A percentile compares a stretch with the other conserved stretches of the same genome.
Conservation (phyloP, 2,797 vertebrate genomes). For the Harpagifer antarcticus region DNA sequence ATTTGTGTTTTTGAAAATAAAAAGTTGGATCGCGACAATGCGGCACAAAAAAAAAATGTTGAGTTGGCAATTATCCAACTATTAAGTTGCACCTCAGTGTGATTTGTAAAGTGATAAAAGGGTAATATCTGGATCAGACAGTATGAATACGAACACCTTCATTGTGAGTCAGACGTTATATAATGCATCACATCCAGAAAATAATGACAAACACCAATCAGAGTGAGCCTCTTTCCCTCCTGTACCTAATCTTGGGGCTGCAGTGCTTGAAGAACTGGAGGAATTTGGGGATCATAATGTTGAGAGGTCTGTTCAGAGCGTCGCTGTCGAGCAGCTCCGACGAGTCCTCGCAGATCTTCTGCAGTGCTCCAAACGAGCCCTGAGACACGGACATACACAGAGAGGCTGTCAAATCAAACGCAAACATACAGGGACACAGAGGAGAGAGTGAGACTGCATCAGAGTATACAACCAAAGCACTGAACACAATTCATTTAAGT, state of each 20-base stretch:
- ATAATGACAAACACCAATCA: neutral
- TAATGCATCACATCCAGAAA: slow-evolving; percentile 57
- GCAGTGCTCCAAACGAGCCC: slow-evolving; percentile 95
- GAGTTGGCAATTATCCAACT: neutral
- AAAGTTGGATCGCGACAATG: neutral
- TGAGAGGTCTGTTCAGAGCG: slow-evolving; percentile 93
- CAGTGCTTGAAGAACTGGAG: slow-evolving; percentile 98
- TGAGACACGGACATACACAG: slow-evolving; percentile 80
- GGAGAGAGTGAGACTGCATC: slow-evolving; percentile 69
- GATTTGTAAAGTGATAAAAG: neutral
- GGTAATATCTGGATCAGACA: slow-evolving; percentile 63
- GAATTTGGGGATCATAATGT: slow-evolving; percentile 97
- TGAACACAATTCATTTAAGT: slow-evolving; percentile 2
- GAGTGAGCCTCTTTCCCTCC: neutral
- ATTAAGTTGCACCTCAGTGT: rapidly evolving
- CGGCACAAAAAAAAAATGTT: too few species aligned
- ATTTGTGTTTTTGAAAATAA: neutral
- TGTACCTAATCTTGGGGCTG: slow-evolving; percentile 95
- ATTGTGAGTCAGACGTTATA: slow-evolving; percentile 48
- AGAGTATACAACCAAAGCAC: slow-evolving; percentile 56
- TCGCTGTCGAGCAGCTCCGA: slow-evolving; percentile 96
- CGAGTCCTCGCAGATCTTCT: slow-evolving; percentile 97
- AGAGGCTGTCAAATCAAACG: slow-evolving; percentile 79
- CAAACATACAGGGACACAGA: slow-evolving; percentile 72
- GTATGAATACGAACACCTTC: slow-evolving; percentile 72